Base-by-base conservation (phyloP, 2,797 vertebrate species). In the Allobates femoralis region DNA sequence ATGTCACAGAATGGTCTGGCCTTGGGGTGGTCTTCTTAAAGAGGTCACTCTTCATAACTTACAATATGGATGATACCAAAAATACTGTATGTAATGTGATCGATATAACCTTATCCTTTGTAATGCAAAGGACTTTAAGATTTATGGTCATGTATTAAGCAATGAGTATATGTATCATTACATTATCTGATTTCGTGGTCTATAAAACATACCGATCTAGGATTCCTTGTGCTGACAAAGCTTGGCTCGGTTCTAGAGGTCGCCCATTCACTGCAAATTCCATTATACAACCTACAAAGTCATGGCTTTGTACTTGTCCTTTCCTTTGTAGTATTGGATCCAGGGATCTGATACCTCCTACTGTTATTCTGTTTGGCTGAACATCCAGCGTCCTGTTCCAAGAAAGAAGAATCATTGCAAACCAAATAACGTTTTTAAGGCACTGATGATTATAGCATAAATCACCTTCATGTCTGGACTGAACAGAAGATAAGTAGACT, bases 241-340 rank as follows among this genome's bases (percentile, higher is more conserved):
- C 96, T 90, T 99, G 98, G 90, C 96, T 97, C 79, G 98, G 98
- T 90, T 99, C 98, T 93, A 99, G 94, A 0, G 98, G 98, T 79
- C 97, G 96, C 56, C 98, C 98, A 1, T 99, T 99, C 90, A 99
- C 96, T 46, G 98, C 97, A 46, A 99, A 96, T 93, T 99, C 98
- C 98, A 99, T 99, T 94, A 99, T 96, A 92, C 98, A 99, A 89
- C 98, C 98, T 5, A 98, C 94, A 85, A 99, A 99, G 91, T 99
- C 98, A 60, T 99, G 97, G 87, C 97, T 96, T 92, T 96, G 94
- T 89, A 99, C 96, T 84, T 99, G 98, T 87, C 97, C 97, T 82
- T 91, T 95, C 21, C 97, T 96, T 90, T 97, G 97, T 88, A 99
- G 95, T 91, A 99, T 91, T 18, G 97, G 95, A 56, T 98, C 97